Conservation (phyloP, 1,140 invertebrate species). For the Globodera rostochiensis region DNA sequence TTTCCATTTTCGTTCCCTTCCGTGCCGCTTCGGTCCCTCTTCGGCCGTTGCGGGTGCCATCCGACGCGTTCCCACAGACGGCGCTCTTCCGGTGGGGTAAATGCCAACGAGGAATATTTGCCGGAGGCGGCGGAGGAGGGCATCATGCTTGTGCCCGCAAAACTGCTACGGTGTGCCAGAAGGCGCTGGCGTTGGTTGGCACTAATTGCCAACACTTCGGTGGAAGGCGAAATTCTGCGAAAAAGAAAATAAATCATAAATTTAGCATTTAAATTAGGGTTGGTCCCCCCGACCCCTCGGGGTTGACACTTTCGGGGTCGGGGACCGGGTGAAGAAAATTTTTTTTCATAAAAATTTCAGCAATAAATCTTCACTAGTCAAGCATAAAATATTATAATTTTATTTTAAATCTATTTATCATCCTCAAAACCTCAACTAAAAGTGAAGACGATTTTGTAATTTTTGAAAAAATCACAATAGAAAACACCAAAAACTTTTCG, state of each 20-base stretch:
- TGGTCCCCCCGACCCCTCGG: no score
- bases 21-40: neutral
- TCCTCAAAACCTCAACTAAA: no score
- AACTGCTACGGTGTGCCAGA: constrained; percentile 6
- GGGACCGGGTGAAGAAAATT: no score
- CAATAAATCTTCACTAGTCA: no score
- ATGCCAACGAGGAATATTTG: constrained; percentile 17
- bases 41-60: neutral
- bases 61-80: neutral
- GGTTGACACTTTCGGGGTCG: no score
- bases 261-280: no score
- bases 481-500: no score
- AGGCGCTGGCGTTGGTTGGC: neutral
- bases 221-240: constrained; percentile 20
- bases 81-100: constrained; percentile 17
- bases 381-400: no score
- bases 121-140: neutral
- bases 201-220: constrained; percentile 9
- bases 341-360: no score
- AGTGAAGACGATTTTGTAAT: no score
- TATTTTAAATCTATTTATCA: no score
- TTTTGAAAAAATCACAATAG: no score
- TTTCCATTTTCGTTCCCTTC: neutral
- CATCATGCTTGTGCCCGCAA: neutral
- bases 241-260: neutral